Conservation (phyloP, 2,113 vertebrate genomes). For the Circaetus cinerascens region DNA sequence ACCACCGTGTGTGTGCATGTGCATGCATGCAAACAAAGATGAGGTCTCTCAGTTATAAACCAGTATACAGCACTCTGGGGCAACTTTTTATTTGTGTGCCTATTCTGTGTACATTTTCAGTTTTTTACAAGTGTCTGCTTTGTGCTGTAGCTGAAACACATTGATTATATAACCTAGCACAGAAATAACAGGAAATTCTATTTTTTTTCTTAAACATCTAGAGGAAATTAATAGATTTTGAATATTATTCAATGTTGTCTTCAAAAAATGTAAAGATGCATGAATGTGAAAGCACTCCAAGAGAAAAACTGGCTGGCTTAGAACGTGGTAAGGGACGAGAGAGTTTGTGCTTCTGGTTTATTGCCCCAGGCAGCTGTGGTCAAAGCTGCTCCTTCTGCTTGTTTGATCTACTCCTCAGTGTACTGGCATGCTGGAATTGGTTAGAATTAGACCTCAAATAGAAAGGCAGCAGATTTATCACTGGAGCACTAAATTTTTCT, state of each 20-base stretch:
- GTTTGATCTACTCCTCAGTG: neutral
- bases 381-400: neutral
- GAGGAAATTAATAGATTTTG: neutral
- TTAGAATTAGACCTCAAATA: neutral
- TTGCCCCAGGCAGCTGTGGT: neutral
- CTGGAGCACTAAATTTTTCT: neutral
- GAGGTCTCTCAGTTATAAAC: neutral
- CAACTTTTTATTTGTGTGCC: neutral
- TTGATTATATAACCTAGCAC: neutral
- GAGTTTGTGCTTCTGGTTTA: neutral
- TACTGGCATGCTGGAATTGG: neutral
- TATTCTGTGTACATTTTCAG: neutral
- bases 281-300: neutral
- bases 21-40: neutral
- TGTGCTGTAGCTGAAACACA: neutral
- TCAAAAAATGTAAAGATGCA: neutral
- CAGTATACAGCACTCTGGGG: neutral
- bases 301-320: neutral
- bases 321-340: neutral
- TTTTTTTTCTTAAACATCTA: neutral
- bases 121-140: conserved; percentile 6
- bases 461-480: neutral
- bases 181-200: neutral
- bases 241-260: neutral
- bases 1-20: neutral